phyloP scores from a whole-genome alignment of 2,888 invertebrate genomes.

The Metacarcinus magister region DNA sequence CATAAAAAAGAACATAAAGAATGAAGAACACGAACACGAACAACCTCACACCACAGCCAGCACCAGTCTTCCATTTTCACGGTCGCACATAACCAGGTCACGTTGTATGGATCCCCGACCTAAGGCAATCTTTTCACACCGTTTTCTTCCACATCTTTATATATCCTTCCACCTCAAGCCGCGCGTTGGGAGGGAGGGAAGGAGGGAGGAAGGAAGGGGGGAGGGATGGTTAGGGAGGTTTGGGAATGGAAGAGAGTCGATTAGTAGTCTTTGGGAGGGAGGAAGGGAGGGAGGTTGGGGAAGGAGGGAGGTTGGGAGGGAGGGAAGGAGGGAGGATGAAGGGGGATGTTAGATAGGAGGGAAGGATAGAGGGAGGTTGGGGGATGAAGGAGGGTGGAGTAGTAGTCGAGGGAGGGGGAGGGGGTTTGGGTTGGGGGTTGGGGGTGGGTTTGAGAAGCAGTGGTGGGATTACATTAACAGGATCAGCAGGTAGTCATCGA shows the following conservation, averaged over 20 bases:
- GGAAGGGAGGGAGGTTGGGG: not conserved
- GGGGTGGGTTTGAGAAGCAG: not conserved
- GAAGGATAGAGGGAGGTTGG: not conserved
- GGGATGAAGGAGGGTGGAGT: not conserved
- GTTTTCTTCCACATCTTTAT: too few species aligned
- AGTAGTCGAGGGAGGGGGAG: not conserved
- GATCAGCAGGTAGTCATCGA: too few species aligned
- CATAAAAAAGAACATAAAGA: too few species aligned
- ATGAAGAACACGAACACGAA: too few species aligned
- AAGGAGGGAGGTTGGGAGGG: not conserved
- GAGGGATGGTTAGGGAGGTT: not conserved
- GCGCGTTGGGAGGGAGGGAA: too few species aligned
- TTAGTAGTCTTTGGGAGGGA: not conserved
- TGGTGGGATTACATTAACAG: not conserved
- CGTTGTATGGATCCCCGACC: too few species aligned
- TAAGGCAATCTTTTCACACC: too few species aligned
- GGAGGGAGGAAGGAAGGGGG: too few species aligned
- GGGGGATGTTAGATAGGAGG: not conserved
- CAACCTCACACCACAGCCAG: too few species aligned
- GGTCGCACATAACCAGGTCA: too few species aligned
- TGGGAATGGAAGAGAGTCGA: not conserved
- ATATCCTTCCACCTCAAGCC: too few species aligned
- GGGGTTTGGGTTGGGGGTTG: not conserved
- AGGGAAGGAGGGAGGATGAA: not conserved
- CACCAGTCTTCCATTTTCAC: too few species aligned